phyloP scores from a whole-genome alignment of 2,797 vertebrate genomes.

The Apodemus agrarius region DNA sequence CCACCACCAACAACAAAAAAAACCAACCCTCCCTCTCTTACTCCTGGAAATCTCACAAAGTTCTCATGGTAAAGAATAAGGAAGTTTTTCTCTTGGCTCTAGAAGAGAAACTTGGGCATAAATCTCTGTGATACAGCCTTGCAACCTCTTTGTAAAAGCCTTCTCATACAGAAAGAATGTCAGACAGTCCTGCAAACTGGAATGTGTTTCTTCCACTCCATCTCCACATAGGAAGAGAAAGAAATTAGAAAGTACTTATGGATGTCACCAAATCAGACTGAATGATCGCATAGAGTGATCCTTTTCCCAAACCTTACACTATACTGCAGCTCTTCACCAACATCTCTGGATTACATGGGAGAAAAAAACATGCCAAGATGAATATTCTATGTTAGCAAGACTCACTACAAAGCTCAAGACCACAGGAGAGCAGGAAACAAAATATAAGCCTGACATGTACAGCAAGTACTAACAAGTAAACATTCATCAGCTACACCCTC shows the following conservation, averaged over 20 bases:
- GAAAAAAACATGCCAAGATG: not conserved
- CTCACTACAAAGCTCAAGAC: not conserved
- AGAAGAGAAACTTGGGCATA: not conserved
- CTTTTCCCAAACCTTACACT: not conserved
- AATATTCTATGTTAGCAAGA: not conserved
- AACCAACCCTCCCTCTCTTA: too few relatives aligned
- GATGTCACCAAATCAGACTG: not conserved
- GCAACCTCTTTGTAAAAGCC: not conserved
- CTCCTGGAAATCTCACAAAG: not conserved
- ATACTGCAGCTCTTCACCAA: not conserved
- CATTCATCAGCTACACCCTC: not conserved
- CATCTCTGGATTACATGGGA: not conserved
- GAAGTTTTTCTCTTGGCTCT: not conserved
- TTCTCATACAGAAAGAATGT: not conserved
- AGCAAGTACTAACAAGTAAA: not conserved
- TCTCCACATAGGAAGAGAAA: not conserved
- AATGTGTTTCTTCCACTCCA: not conserved
- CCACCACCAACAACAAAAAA: too few relatives aligned
- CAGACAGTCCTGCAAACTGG: not conserved
- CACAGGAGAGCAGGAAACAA: not conserved
- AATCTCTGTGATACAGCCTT: not conserved
- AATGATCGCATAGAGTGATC: not conserved
- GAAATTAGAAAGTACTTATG: not conserved
- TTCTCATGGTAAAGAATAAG: not conserved
- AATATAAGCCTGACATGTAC: not conserved